Percentiles rank a stretch among this genome's conserved stretches.
phyloP scores from a whole-genome alignment of 2,888 invertebrate genomes.

The Tetropium fuscum region DNA sequence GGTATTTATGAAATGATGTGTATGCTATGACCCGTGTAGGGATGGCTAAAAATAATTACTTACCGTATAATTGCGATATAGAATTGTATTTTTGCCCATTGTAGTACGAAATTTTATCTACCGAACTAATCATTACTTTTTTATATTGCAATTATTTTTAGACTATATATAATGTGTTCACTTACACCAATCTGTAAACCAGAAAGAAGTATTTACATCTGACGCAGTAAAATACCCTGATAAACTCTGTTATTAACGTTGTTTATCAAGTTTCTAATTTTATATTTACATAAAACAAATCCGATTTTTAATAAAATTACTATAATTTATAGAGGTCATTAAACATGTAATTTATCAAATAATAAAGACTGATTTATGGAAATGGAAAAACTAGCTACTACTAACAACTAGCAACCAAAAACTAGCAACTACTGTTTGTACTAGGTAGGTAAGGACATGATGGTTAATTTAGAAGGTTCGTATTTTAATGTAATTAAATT shows the following conservation, averaged over 20 bases:
- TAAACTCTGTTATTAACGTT: constrained; percentile 21
- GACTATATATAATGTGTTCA: not conserved
- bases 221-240: constrained; percentile 3
- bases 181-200: constrained; percentile 3
- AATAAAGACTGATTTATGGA: too few relatives aligned
- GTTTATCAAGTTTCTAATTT: constrained; percentile 19
- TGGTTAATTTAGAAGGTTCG: too few relatives aligned
- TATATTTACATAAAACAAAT: constrained; percentile 17
- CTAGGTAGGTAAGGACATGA: too few relatives aligned
- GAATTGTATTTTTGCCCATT: constrained; percentile 37
- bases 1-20: too few relatives aligned
- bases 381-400: too few relatives aligned
- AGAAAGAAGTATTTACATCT: not conserved
- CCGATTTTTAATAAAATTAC: not conserved
- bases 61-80: constrained; percentile 23
- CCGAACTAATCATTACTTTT: constrained; percentile 11
- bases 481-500: too few relatives aligned
- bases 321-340: constrained; percentile 13
- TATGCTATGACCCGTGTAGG: not conserved
- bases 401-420: too few relatives aligned
- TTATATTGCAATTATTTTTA: too few relatives aligned
- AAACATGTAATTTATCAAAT: too few relatives aligned
- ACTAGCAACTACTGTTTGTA: too few relatives aligned
- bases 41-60: not conserved
- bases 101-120: constrained; percentile 33